These are phyloP conservation scores for Noctilio leporinus DNA, from an alignment of 2,113 vertebrate genomes.

Conservation along the genomic window DNA sequence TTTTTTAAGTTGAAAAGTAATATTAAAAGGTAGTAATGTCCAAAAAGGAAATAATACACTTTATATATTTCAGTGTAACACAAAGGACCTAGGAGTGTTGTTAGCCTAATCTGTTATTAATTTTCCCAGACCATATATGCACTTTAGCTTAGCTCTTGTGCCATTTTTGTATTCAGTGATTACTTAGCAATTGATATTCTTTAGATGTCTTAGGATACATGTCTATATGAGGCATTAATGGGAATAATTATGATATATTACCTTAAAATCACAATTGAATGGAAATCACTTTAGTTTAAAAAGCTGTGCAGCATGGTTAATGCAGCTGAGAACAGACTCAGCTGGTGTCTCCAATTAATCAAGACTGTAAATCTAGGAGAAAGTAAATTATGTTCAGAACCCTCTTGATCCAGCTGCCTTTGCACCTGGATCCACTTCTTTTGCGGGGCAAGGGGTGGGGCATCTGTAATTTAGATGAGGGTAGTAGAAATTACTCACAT, in stretches of 20 bases:
- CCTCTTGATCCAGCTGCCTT: background rate
- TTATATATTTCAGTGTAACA: background rate
- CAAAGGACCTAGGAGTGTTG: background rate
- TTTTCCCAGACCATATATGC: background rate
- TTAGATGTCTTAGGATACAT: background rate
- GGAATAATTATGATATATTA: background rate
- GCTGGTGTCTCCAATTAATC: background rate
- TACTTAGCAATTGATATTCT: background rate
- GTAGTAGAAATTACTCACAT: conserved; percentile 63
- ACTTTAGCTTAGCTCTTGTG: background rate
- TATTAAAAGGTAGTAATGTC: background rate
- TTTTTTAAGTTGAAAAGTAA: background rate
- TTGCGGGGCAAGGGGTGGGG: background rate
- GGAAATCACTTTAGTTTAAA: background rate
- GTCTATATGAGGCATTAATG: background rate
- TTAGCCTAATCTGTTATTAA: background rate
- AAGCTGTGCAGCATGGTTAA: background rate
- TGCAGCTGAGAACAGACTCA: background rate
- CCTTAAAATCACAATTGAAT: background rate
- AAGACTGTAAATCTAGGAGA: background rate
- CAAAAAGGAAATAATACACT: background rate
- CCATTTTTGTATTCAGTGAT: background rate
- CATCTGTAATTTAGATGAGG: background rate
- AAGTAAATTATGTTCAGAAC: background rate
- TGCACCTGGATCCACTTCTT: background rate